A percentile compares a stretch with the other conserved stretches of the same genome.
These are phyloP conservation scores for Struthio camelus DNA, from an alignment of 2,113 vertebrate species.

Conservation along the genomic window DNA sequence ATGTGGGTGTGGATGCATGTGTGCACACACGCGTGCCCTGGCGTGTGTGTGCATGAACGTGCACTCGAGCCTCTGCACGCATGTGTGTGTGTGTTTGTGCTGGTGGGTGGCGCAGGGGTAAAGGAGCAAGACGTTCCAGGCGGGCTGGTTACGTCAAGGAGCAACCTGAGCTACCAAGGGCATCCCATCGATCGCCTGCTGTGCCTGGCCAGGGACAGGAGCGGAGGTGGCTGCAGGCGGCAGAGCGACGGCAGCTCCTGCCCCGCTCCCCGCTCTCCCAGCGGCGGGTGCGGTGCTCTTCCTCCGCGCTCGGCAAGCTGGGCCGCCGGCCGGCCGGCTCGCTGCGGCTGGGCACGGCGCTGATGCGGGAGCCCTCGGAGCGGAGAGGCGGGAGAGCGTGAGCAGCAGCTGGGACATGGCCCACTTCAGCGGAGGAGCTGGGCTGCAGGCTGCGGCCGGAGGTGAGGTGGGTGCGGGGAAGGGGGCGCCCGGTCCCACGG, in stretches of 20 bases:
- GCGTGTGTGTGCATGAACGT: neutral
- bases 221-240: neutral
- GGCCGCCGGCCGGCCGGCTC: neutral
- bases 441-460: neutral
- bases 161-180: constrained; percentile 48
- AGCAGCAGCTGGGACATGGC: neutral
- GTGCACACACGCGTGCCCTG: neutral
- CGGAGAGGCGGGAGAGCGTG: rapidly evolving
- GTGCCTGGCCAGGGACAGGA: neutral
- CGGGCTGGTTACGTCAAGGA: neutral
- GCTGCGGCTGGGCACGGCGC: rapidly evolving
- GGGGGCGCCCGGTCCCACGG: rapidly evolving
- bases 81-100: neutral
- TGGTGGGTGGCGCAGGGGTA: neutral
- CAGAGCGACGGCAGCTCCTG: neutral
- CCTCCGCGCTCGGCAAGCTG: no score
- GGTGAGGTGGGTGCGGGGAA: neutral
- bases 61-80: rapidly evolving
- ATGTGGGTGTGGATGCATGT: no score
- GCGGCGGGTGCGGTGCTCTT: neutral
- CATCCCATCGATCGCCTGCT: neutral
- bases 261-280: rapidly evolving
- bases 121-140: neutral
- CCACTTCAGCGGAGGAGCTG: neutral
- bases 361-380: neutral